Percentiles rank a stretch among this genome's conserved stretches.
Conservation (phyloP, 2,113 vertebrate species). For the Lycaon pictus region DNA sequence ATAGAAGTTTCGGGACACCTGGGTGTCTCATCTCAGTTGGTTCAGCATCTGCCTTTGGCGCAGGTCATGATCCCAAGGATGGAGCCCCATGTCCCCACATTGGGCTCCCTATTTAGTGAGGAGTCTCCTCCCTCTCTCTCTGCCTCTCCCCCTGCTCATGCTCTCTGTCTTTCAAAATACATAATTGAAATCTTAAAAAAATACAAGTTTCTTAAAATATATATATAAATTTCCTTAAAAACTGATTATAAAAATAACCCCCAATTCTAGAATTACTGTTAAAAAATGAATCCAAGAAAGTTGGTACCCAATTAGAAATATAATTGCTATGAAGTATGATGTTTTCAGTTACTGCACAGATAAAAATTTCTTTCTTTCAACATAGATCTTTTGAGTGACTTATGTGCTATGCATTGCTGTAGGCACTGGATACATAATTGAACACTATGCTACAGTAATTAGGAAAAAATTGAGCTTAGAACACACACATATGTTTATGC, state of each 20-base stretch:
- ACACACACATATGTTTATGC: neutral
- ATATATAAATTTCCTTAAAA: neutral
- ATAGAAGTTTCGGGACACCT: neutral
- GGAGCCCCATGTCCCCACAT: neutral
- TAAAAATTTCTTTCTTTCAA: slow-evolving; percentile 42
- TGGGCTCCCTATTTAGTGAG: neutral
- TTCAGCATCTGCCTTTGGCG: neutral
- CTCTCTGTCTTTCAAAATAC: too few relatives aligned
- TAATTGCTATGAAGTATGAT: neutral
- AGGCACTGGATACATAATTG: neutral
- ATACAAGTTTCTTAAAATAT: too few relatives aligned
- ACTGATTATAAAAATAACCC: neutral
- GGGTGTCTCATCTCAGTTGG: neutral
- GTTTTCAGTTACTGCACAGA: neutral
- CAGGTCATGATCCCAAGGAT: neutral
- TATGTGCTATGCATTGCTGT: neutral
- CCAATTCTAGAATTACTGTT: neutral
- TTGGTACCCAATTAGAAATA: neutral
- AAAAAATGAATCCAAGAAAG: slow-evolving; percentile 27
- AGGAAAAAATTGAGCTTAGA: neutral
- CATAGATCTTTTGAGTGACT: neutral
- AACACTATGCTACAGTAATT: slow-evolving; percentile 17
- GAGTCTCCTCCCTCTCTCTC: too few relatives aligned
- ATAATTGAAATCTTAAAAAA: too few relatives aligned
- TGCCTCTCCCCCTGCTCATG: too few relatives aligned